Conservation (phyloP, 64 coral and sea anemone genomes). For the Pachyseris speciosa region DNA sequence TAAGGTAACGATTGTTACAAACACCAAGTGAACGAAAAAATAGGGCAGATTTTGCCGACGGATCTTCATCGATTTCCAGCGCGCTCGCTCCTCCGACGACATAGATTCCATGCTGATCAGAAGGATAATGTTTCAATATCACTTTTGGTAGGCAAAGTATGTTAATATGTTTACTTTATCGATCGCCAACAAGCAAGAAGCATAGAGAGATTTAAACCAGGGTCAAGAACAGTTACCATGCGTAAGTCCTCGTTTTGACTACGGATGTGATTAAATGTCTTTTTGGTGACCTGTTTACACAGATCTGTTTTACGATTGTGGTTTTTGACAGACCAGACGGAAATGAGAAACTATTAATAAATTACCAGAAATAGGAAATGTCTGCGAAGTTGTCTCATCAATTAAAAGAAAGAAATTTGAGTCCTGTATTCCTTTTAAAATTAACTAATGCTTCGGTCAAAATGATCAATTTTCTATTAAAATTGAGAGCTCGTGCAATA, state of each 20-base stretch:
- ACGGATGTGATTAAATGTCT: not conserved
- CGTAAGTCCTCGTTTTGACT: not conserved
- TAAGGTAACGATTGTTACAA: not conserved
- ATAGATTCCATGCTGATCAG: not conserved
- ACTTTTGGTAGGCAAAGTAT: not conserved
- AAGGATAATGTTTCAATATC: not conserved
- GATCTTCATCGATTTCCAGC: not conserved
- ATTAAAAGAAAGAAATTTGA: too few species aligned
- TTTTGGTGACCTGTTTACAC: conserved; percentile 3
- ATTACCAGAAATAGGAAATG: not conserved
- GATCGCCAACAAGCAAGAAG: not conserved
- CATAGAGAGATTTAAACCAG: not conserved
- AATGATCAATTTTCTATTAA: too few species aligned
- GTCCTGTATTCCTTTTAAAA: too few species aligned
- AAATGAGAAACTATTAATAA: not conserved
- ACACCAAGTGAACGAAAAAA: not conserved
- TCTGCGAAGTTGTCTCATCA: not conserved
- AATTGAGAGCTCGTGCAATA: too few species aligned
- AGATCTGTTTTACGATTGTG: not conserved
- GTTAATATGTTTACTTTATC: not conserved
- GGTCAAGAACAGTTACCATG: not conserved
- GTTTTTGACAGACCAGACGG: not conserved
- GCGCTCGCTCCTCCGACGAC: not conserved
- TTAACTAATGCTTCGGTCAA: too few species aligned
- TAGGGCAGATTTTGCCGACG: not conserved